These are phyloP conservation scores for Carettochelys insculpta DNA, from an alignment of 2,113 vertebrate species.

Conservation along the genomic window DNA sequence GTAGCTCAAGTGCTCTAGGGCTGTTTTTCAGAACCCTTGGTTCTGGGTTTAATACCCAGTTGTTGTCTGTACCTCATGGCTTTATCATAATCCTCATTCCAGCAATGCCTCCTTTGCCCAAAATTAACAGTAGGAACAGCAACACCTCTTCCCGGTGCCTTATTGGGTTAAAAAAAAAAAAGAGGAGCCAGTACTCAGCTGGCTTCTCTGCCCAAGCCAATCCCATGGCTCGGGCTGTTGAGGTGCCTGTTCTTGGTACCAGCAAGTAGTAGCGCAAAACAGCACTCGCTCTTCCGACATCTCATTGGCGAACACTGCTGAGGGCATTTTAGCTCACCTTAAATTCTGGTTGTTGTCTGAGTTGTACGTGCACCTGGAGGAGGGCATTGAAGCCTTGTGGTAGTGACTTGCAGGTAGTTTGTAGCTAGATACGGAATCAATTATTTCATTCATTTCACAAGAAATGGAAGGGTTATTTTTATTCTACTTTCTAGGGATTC, in stretches of 20 bases:
- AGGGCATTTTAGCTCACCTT: not conserved
- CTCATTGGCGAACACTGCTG: not conserved
- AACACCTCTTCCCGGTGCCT: too few relatives aligned
- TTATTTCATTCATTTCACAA: not conserved
- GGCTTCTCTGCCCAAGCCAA: too few relatives aligned
- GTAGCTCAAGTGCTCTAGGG: rapidly evolving
- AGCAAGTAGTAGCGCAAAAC: too few relatives aligned
- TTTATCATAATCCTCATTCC: rapidly evolving
- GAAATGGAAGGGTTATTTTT: not conserved
- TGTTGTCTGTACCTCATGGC: not conserved
- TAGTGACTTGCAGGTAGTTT: not conserved
- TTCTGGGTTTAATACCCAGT: rapidly evolving
- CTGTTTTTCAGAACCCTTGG: not conserved
- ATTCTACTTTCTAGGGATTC: constrained; percentile 25
- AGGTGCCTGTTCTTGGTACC: too few relatives aligned
- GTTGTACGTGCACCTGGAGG: not conserved
- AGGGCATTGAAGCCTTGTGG: not conserved
- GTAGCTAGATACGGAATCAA: not conserved
- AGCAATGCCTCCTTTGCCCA: too few relatives aligned
- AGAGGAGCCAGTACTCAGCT: too few relatives aligned
- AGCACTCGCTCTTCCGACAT: too few relatives aligned
- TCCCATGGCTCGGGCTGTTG: too few relatives aligned
- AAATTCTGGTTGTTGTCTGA: not conserved
- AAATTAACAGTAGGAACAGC: rapidly evolving
- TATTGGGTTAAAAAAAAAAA: too few relatives aligned